Percentiles rank a stretch among this genome's conserved stretches.
These are phyloP conservation scores for Lasaia peninsularis DNA, from an alignment of 1,140 invertebrate genomes.

Conservation along the genomic window DNA sequence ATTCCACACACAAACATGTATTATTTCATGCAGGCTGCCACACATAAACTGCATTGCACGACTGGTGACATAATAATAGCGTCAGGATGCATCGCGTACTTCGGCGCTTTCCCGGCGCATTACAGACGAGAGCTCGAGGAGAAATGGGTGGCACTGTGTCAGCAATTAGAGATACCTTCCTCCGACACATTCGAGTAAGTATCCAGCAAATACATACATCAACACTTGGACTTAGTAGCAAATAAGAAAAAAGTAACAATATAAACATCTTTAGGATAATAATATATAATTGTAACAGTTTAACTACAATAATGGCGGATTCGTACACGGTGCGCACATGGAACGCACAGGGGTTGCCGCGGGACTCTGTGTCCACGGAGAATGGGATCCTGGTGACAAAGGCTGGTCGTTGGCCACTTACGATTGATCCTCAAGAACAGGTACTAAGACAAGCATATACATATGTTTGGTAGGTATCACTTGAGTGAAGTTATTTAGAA, in stretches of 20 bases:
- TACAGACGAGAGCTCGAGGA: slow-evolving; percentile 84
- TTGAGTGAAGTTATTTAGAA: too few species aligned
- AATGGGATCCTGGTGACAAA: slow-evolving; percentile 92
- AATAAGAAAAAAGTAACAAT: too few species aligned
- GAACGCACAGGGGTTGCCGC: slow-evolving; percentile 89
- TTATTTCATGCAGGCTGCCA: slow-evolving; percentile 59
- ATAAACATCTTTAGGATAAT: too few species aligned
- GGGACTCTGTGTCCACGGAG: slow-evolving; percentile 90
- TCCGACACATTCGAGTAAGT: slow-evolving; percentile 81
- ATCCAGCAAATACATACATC: background rate
- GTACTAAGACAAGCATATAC: slow-evolving; percentile 52
- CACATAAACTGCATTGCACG: slow-evolving; percentile 80
- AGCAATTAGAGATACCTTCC: slow-evolving; percentile 82
- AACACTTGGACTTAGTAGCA: too few species aligned
- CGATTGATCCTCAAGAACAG: slow-evolving; percentile 95
- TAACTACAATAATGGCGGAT: slow-evolving; percentile 87
- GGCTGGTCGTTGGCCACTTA: slow-evolving; percentile 89
- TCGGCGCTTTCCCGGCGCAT: slow-evolving; percentile 89
- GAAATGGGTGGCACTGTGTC: slow-evolving; percentile 83
- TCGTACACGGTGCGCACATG: slow-evolving; percentile 90
- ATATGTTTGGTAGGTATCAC: too few species aligned
- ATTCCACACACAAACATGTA: background rate
- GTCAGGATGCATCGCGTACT: slow-evolving; percentile 90
- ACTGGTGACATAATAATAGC: slow-evolving; percentile 90
- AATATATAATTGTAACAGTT: slow-evolving; percentile 78